Conservation (phyloP, 2,113 vertebrate genomes). For the Camelus bactrianus region DNA sequence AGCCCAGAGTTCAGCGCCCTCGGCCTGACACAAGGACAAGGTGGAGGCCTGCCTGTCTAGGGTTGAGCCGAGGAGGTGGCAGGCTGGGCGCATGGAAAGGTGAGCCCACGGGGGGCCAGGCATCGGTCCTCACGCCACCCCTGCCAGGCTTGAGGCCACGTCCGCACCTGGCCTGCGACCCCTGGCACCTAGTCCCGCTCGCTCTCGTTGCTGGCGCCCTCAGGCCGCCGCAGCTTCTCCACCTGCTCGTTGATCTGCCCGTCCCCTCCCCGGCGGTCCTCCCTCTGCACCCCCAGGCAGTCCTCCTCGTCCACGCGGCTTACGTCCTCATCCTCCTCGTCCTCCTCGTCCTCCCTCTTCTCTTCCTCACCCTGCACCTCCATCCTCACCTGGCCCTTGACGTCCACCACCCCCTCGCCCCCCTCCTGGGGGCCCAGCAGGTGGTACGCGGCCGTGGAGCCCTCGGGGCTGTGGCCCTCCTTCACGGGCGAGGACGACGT, state of each 20-base stretch:
- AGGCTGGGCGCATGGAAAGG: background rate
- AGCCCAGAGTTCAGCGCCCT: background rate
- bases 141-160: background rate
- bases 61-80: conserved; percentile 16
- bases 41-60: background rate
- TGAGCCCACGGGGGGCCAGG: background rate
- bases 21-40: background rate
- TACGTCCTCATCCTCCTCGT: conserved; percentile 91
- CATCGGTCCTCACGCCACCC: background rate
- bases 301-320: conserved; percentile 91
- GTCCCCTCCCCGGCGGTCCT: conserved; percentile 95
- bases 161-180: background rate
- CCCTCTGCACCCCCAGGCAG: conserved; percentile 92
- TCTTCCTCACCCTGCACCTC: conserved; percentile 97
- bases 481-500: conserved; percentile 92
- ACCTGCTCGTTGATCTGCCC: conserved; percentile 98
- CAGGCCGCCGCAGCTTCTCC: conserved; percentile 96
- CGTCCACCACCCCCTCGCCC: conserved; percentile 85
- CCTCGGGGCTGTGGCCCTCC: conserved; percentile 93
- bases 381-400: conserved; percentile 96
- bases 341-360: conserved; percentile 86
- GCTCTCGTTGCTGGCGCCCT: conserved; percentile 96
- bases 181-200: conserved; percentile 92
- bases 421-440: conserved; percentile 85
- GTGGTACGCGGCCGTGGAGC: conserved; percentile 85